These are phyloP conservation scores for Sympetrum striolatum DNA, from an alignment of 2,888 invertebrate genomes.

Conservation along the genomic window DNA sequence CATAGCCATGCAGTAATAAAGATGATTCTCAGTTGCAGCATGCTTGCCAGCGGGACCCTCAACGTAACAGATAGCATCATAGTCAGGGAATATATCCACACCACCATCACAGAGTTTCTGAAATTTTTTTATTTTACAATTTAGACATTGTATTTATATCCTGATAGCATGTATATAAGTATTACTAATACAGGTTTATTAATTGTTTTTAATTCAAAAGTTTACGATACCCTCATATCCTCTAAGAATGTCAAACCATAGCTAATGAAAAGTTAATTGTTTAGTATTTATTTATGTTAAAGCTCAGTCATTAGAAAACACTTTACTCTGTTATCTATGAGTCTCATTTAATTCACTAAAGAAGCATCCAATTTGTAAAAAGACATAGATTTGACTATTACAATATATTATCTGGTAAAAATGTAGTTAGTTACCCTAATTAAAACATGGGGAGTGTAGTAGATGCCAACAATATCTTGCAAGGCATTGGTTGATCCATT, in stretches of 20 bases:
- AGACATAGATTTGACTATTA: no score
- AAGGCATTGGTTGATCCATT: slow-evolving; percentile 71
- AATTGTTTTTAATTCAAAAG: no score
- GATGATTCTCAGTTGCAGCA: slow-evolving; percentile 75
- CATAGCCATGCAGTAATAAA: slow-evolving; percentile 80
- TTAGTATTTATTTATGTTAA: no score
- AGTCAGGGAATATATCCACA: slow-evolving; percentile 82
- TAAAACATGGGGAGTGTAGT: slow-evolving; percentile 67
- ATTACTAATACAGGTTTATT: no score
- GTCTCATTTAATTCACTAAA: no score
- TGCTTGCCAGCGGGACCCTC: slow-evolving; percentile 67
- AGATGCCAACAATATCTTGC: slow-evolving; percentile 66
- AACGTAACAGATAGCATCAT: slow-evolving; percentile 69
- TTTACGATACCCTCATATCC: no score
- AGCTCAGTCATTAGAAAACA: no score
- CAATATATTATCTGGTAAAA: background rate
- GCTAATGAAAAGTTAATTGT: no score
- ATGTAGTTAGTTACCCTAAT: slow-evolving; percentile 62
- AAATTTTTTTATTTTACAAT: slow-evolving; percentile 46
- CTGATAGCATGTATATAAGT: slow-evolving; percentile 46
- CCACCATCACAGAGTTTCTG: slow-evolving; percentile 70
- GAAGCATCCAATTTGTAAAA: no score
- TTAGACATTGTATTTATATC: background rate
- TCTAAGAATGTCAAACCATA: no score
- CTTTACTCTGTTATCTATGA: no score